Evolutionary conservation across 2,113 vertebrate genomes (phyloP).

Genomic region (Delphinapterus leucas): DNA sequence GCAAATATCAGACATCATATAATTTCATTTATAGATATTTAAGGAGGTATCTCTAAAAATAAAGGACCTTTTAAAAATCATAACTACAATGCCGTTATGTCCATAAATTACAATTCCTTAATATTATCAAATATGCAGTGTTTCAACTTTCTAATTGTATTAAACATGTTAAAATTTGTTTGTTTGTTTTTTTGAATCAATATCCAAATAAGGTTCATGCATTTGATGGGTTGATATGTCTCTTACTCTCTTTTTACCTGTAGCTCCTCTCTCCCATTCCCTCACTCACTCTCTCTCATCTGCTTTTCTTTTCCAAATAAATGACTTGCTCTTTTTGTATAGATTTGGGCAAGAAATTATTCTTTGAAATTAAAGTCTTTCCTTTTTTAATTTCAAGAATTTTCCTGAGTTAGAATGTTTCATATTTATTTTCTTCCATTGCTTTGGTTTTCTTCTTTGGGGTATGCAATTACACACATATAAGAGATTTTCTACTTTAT

Average conservation of each 20-base stretch:
- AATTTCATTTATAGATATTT: slow-evolving; percentile 4
- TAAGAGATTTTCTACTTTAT: background rate
- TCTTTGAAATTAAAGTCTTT: background rate
- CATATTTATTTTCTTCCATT: background rate
- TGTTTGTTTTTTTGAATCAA: background rate
- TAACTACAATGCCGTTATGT: background rate
- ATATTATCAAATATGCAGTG: background rate
- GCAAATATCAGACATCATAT: background rate
- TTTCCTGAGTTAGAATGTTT: background rate
- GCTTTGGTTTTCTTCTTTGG: background rate
- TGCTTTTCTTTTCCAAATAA: background rate
- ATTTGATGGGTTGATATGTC: background rate
- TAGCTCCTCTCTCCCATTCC: too few species aligned
- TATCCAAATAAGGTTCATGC: background rate
- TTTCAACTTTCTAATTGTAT: background rate
- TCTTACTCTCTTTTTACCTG: background rate
- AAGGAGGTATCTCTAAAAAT: background rate
- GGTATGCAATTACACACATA: background rate
- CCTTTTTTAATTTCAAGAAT: background rate
- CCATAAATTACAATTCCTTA: background rate
- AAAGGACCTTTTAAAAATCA: background rate
- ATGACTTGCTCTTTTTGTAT: background rate
- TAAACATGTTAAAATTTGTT: background rate
- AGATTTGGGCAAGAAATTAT: background rate
- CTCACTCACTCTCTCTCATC: rapidly evolving